These are phyloP conservation scores for Cavia aperea DNA, from an alignment of 2,113 vertebrate species.

Conservation along the genomic window DNA sequence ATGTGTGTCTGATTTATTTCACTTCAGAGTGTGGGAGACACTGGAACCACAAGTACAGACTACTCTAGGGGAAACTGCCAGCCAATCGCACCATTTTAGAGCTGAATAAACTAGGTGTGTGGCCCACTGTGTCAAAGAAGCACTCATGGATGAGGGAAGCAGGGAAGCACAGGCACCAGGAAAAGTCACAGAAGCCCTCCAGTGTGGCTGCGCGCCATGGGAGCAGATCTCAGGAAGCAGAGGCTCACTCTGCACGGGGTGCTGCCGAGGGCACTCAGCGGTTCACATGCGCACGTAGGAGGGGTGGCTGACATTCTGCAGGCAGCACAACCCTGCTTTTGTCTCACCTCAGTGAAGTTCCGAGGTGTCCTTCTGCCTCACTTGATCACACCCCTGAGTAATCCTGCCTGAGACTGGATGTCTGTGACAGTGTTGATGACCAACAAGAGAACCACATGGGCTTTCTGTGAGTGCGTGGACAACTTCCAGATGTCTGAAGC, in stretches of 20 bases:
- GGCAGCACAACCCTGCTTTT: not conserved
- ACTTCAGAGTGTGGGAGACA: not conserved
- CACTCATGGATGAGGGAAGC: not conserved
- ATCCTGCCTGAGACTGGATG: not conserved
- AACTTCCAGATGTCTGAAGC: not conserved
- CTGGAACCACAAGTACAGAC: not conserved
- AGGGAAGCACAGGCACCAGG: not conserved
- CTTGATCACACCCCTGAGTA: not conserved
- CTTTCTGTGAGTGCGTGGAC: not conserved
- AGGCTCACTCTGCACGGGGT: not conserved
- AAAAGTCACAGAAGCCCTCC: not conserved
- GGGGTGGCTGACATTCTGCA: not conserved
- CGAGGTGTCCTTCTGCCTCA: not conserved
- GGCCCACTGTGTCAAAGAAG: not conserved
- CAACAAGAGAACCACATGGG: not conserved
- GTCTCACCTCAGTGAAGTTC: not conserved
- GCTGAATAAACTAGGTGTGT: not conserved
- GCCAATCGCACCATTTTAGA: not conserved
- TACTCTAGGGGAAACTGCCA: not conserved
- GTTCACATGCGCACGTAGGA: not conserved
- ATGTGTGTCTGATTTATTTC: not conserved
- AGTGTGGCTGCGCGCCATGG: not conserved
- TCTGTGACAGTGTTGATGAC: not conserved
- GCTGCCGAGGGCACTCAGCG: not conserved
- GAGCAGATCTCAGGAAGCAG: not conserved